A percentile compares a stretch with the other conserved stretches of the same genome.
phyloP scores from a whole-genome alignment of 1,140 invertebrate genomes.

The Zaprionus vittiger region DNA sequence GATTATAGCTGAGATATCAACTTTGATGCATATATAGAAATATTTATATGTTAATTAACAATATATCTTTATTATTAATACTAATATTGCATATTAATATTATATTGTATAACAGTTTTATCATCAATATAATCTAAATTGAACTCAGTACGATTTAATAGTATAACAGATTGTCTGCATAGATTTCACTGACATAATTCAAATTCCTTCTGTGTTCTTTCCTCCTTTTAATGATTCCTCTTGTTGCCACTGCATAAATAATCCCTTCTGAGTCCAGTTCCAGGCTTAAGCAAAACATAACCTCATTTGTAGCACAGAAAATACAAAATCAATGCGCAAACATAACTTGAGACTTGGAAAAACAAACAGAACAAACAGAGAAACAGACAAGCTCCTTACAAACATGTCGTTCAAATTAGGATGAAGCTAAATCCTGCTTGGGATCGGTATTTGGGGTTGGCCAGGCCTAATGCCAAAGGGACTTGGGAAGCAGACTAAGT shows the following conservation, averaged over 20 bases:
- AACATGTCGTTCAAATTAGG: conserved; percentile 42
- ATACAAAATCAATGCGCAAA: conserved; percentile 61
- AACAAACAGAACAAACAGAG: conserved; percentile 26
- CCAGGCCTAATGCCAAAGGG: conserved; percentile 62
- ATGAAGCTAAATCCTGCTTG: not conserved
- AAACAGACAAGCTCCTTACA: conserved; percentile 10
- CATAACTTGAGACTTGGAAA: conserved; percentile 15
- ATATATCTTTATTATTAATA: too few species aligned
- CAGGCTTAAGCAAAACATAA: conserved; percentile 16
- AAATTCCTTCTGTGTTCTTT: not conserved
- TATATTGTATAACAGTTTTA: too few species aligned
- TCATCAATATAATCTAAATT: too few species aligned
- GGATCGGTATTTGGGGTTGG: conserved; percentile 22
- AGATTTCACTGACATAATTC: too few species aligned
- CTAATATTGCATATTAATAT: too few species aligned
- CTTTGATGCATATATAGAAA: too few species aligned
- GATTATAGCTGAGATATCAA: too few species aligned
- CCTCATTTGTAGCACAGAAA: conserved; percentile 61
- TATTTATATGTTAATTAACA: too few species aligned
- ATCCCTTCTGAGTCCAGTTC: conserved; percentile 19
- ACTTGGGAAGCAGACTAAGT: conserved; percentile 43
- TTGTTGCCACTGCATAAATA: conserved; percentile 28
- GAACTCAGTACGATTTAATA: too few species aligned
- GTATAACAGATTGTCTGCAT: too few species aligned
- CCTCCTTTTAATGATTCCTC: conserved; percentile 16